Conservation (phyloP, 23 tunicate genomes). For the Ascidia mentula region DNA sequence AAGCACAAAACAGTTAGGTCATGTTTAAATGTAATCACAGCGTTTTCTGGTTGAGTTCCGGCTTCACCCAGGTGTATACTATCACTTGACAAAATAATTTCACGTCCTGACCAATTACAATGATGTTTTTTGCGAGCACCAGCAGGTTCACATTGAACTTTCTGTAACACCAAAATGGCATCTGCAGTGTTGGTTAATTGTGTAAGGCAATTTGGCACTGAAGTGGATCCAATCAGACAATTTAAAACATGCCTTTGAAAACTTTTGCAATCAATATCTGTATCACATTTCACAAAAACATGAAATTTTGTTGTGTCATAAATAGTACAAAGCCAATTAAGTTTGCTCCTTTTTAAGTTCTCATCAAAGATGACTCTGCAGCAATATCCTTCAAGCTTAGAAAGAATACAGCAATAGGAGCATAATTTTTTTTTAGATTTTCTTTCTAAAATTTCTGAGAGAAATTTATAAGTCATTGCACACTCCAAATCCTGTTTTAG, state of each 20-base stretch:
- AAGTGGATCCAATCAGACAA: neutral
- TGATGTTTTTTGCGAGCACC: neutral
- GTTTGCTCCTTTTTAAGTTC: neutral
- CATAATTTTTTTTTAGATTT: neutral
- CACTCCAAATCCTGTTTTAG: constrained; percentile 2
- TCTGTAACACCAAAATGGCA: neutral
- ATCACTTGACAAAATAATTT: neutral
- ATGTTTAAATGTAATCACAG: neutral
- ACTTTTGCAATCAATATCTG: neutral
- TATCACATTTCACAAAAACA: neutral
- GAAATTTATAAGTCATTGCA: constrained; percentile 5
- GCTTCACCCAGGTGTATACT: neutral
- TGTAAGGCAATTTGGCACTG: neutral
- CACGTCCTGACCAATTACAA: neutral
- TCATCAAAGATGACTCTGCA: neutral
- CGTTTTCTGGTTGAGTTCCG: neutral
- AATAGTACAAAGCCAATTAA: neutral
- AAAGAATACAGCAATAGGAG: neutral
- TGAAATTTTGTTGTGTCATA: neutral
- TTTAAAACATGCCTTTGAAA: neutral
- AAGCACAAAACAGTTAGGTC: constrained; percentile 32
- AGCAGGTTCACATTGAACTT: neutral
- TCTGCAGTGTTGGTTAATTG: neutral
- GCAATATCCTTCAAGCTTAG: neutral
- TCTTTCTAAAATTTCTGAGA: neutral